These are phyloP conservation scores for Acanthurus lineatus DNA, from an alignment of 2,797 vertebrate species.

Conservation along the genomic window DNA sequence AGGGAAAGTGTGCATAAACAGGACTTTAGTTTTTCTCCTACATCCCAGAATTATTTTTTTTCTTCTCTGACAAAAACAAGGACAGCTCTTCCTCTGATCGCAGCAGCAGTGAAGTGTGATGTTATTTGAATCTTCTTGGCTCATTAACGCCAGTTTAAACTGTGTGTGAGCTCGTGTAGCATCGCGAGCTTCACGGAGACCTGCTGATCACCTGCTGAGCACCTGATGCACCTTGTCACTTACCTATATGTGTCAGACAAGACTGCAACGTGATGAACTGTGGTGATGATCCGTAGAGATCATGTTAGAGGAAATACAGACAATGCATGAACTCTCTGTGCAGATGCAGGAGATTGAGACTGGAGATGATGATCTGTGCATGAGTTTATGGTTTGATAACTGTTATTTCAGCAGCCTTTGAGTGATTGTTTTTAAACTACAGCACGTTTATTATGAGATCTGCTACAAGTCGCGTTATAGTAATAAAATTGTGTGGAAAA, in stretches of 20 bases:
- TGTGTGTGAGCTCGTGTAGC: slow-evolving; percentile 17
- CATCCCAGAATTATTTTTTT: slow-evolving; percentile 41
- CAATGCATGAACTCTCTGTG: not conserved
- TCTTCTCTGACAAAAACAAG: slow-evolving; percentile 35
- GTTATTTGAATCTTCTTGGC: slow-evolving; percentile 41
- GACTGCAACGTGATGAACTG: not conserved
- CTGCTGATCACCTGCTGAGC: slow-evolving; percentile 29
- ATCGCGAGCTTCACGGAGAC: slow-evolving; percentile 10
- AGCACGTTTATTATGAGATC: not conserved
- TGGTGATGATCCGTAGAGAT: not conserved
- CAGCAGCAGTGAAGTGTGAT: slow-evolving; percentile 14
- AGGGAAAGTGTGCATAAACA: slow-evolving; percentile 42
- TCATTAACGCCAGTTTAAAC: slow-evolving; percentile 53
- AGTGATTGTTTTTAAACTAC: not conserved
- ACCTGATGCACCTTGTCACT: slow-evolving; percentile 15
- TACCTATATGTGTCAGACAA: not conserved
- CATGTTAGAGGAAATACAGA: not conserved
- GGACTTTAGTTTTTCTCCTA: slow-evolving; percentile 22
- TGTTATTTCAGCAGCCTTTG: not conserved
- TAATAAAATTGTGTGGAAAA: not conserved
- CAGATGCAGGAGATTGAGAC: too few relatives aligned
- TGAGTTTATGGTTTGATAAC: slow-evolving; percentile 1
- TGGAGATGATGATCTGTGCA: not conserved
- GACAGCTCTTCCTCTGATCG: slow-evolving; percentile 27
- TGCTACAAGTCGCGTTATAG: not conserved